phyloP scores from a whole-genome alignment of 2,888 invertebrate genomes.

The Buathra laborator region DNA sequence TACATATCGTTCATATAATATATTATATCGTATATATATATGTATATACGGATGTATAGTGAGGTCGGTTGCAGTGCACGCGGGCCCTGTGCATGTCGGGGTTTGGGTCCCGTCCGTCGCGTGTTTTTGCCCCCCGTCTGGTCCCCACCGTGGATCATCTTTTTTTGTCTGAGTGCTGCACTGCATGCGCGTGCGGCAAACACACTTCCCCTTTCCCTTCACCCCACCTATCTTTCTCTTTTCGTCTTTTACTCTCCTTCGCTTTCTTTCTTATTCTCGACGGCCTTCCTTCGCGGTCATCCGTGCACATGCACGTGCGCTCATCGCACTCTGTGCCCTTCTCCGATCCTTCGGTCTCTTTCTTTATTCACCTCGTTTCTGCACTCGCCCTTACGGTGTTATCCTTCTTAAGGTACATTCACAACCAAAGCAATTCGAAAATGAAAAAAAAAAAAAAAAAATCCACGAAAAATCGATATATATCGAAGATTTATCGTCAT shows the following conservation, averaged over 20 bases:
- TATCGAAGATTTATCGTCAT: neutral
- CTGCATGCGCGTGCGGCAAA: constrained; percentile 68
- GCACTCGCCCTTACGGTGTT: constrained; percentile 61
- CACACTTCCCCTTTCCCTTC: constrained; percentile 6
- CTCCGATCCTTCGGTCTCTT: constrained; percentile 61
- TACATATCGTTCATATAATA: neutral
- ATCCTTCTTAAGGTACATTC: constrained; percentile 56
- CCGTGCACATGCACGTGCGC: constrained; percentile 62
- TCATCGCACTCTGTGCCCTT: constrained; percentile 59
- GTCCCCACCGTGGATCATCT: constrained; percentile 80
- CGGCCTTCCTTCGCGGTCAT: constrained; percentile 64
- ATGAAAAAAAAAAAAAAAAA: neutral
- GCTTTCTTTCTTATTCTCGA: constrained; percentile 65
- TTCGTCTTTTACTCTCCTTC: constrained; percentile 54
- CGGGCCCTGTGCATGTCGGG: constrained; percentile 72
- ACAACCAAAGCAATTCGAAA: constrained; percentile 31
- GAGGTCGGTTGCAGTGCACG: constrained; percentile 71
- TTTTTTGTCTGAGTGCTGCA: constrained; percentile 81
- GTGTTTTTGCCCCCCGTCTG: constrained; percentile 83
- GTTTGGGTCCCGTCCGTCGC: constrained; percentile 79
- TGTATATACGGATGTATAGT: constrained; percentile 39
- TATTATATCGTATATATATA: constrained; percentile 13
- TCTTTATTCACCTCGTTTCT: constrained; percentile 52
- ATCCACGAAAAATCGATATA: neutral
- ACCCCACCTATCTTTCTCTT: constrained; percentile 30